These are phyloP conservation scores for Bacillus rossius DNA, from an alignment of 1,140 invertebrate genomes.

Conservation along the genomic window DNA sequence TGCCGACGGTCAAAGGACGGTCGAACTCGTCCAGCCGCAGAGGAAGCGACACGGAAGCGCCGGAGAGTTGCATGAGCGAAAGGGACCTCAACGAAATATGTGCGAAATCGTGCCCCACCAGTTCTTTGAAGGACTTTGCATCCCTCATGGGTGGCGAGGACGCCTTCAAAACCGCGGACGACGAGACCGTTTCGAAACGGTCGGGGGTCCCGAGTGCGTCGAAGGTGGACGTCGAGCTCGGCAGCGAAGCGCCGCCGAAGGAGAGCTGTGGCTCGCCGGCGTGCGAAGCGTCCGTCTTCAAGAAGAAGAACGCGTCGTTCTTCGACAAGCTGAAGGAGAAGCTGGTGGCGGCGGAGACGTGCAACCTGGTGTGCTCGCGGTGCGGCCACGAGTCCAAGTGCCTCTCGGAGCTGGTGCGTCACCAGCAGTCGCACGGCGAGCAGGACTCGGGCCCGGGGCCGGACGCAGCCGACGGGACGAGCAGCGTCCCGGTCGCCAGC, in stretches of 20 bases:
- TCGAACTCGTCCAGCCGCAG: no score
- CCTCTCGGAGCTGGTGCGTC: conserved; percentile 70
- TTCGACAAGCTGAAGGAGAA: conserved; percentile 77
- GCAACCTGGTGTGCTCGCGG: conserved; percentile 59
- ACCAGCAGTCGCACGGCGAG: conserved; percentile 62
- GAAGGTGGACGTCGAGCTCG: background rate
- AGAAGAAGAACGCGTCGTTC: conserved; percentile 69
- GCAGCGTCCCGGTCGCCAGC: conserved; percentile 29
- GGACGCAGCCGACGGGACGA: conserved; percentile 41
- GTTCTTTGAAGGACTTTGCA: conserved; percentile 45
- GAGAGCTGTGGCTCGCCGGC: background rate
- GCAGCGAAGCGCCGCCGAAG: background rate
- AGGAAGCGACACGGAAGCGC: background rate
- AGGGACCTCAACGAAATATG: conserved; percentile 43
- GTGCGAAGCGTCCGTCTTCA: conserved; percentile 35
- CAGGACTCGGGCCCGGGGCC: conserved; percentile 31
- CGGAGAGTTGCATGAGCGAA: conserved; percentile 32
- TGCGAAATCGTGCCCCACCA: conserved; percentile 38
- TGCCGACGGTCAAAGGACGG: conserved; percentile 4
- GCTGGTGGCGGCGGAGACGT: conserved; percentile 49
- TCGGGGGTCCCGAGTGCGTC: no score
- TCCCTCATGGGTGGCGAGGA: conserved; percentile 44
- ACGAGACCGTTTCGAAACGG: background rate
- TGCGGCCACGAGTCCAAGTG: conserved; percentile 79
- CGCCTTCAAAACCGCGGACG: conserved; percentile 18